Evolutionary conservation across 2,888 invertebrate genomes (phyloP).

Genomic region (Nomada fabriciana): DNA sequence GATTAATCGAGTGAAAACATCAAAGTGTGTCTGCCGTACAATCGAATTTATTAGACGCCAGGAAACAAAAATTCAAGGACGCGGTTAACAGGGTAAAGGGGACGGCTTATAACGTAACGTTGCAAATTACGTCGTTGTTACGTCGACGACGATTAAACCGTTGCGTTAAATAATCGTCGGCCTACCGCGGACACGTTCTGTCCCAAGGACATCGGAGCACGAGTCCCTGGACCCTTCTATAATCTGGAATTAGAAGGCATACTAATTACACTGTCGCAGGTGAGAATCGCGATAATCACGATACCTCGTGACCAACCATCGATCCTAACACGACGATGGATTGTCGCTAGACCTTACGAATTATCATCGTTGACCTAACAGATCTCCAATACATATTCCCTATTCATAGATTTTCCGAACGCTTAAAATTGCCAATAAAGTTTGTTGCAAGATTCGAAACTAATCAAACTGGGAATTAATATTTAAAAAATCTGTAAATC

Average conservation of each 20-base stretch:
- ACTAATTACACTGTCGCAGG: slow-evolving; percentile 37
- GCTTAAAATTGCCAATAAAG: too few species aligned
- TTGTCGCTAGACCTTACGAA: neutral
- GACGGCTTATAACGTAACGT: slow-evolving; percentile 54
- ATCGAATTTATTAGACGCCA: slow-evolving; percentile 60
- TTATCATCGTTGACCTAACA: too few species aligned
- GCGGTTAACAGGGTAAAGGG: slow-evolving; percentile 13
- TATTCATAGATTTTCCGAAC: too few species aligned
- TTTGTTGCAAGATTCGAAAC: too few species aligned
- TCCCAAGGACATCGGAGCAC: slow-evolving; percentile 59
- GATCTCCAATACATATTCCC: too few species aligned
- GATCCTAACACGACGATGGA: slow-evolving; percentile 11
- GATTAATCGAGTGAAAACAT: slow-evolving; percentile 41
- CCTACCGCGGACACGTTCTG: slow-evolving; percentile 36
- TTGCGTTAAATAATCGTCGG: slow-evolving; percentile 69
- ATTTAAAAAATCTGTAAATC: too few species aligned
- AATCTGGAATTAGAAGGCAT: slow-evolving; percentile 34
- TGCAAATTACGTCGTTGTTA: slow-evolving; percentile 69
- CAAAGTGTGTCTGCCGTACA: slow-evolving; percentile 8
- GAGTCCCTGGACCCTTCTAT: slow-evolving; percentile 36
- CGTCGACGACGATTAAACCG: slow-evolving; percentile 66
- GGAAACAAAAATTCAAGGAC: slow-evolving; percentile 67
- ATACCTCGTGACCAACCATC: too few species aligned
- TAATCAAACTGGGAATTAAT: too few species aligned
- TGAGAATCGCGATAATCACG: slow-evolving; percentile 8